Base-by-base conservation (phyloP, 2,888 invertebrate species). In the Acanthococcus lagerstroemiae region DNA sequence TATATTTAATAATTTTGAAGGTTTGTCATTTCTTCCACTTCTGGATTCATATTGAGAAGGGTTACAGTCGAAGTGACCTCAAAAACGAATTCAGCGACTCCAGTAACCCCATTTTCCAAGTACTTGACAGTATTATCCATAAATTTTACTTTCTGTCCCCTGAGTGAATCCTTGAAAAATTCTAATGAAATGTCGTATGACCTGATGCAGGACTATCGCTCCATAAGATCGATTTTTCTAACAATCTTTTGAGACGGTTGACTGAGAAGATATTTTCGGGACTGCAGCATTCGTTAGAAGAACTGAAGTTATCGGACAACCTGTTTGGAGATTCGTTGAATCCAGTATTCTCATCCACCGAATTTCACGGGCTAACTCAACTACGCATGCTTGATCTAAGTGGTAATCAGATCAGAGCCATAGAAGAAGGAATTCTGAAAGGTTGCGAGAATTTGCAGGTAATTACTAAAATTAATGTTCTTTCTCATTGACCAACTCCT, bases 281-380 rank as follows among this genome's bases (percentile, higher is more conserved):
- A 0, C 78, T 88, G 0, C 81, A 81, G 70, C 78, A 80, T 72
- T 84, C 84, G 9, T 78, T 93, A 45, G 83, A 83, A 21, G 86
- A 85, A 71, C 75, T 93, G 45, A 81, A 83, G 17, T 76, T 94
- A 61, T 82, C 87, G 26, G 84, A 90, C 73, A 94, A 94, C 74
- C 78, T 90, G n/a, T 80, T 94, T 26, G 93, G 93, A 1, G 92
- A 93, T 74, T 90, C 88, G 72, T 78, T 93, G 26, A 93, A 92
- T 77, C 93, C 93, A 0, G 90, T 93, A 70, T 93, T 93, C 76
- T 89, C 90, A 21, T 88, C 88, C 48, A 85, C 86, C 27, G 92
- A 92, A 76, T 84, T 93, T 68, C 88, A 88, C 71, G 85, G 86
- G 17, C 77, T 93, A 68, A 82, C 82, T 3, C 83, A 85, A 68